Conservation (phyloP, 2,888 invertebrate genomes). For the Phasia obesa region DNA sequence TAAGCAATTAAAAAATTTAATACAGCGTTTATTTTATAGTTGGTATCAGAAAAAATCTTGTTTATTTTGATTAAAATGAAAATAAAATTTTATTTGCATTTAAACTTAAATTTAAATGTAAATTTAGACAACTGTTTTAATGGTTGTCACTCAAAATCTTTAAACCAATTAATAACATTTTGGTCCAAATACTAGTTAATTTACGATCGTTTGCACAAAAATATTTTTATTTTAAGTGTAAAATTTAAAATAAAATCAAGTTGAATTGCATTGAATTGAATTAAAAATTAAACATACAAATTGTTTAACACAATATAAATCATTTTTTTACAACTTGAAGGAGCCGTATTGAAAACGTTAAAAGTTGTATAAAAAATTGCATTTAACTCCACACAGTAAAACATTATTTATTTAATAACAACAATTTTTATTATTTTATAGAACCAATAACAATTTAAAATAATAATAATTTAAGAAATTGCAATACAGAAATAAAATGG, state of each 20-base stretch:
- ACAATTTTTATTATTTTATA: neutral
- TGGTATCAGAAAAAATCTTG: constrained; percentile 47
- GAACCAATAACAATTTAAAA: constrained; percentile 26
- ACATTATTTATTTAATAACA: constrained; percentile 29
- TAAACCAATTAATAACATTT: constrained; percentile 56
- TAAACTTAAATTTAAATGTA: too few species aligned
- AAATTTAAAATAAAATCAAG: constrained; percentile 25
- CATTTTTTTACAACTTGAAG: neutral
- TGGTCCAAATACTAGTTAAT: constrained; percentile 5
- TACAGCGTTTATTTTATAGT: constrained; percentile 27
- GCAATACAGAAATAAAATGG: neutral
- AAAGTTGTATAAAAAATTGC: constrained; percentile 43
- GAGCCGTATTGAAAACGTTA: constrained; percentile 19
- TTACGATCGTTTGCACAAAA: neutral
- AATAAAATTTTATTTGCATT: constrained; percentile 49
- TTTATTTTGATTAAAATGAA: constrained; percentile 29
- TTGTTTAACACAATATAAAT: constrained; percentile 46
- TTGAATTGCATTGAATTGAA: constrained; percentile 48
- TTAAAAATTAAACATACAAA: constrained; percentile 47
- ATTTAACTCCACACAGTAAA: constrained; percentile 18
- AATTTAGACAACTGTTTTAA: constrained; percentile 61
- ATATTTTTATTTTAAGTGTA: neutral
- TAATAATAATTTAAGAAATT: constrained; percentile 33
- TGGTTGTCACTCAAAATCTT: constrained; percentile 57
- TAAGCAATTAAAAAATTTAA: constrained; percentile 48